Conservation (phyloP, 2,888 invertebrate species). For the Oscheius sp. region DNA sequence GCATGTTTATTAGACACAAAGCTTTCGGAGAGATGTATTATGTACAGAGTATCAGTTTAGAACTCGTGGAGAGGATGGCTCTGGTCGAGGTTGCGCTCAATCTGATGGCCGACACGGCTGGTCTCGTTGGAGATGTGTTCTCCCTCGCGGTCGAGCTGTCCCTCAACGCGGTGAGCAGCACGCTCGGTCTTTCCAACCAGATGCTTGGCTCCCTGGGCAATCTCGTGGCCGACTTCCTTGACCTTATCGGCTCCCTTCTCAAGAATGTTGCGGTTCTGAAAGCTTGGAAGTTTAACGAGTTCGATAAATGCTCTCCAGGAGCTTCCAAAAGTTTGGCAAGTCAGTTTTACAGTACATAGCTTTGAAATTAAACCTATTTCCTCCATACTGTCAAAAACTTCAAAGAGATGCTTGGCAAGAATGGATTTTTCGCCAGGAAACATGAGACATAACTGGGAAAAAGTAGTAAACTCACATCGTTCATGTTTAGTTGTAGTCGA, state of each 20-base stretch:
- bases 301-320: not conserved
- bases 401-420: not conserved
- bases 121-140: not conserved
- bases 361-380: not conserved
- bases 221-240: slow-evolving; percentile 13
- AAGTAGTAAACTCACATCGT: too few relatives aligned
- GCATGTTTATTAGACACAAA: too few relatives aligned
- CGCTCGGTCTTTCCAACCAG: not conserved
- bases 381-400: not conserved
- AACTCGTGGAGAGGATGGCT: too few relatives aligned
- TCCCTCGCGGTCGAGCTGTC: not conserved
- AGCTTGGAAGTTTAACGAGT: not conserved
- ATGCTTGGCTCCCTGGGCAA: slow-evolving; percentile 5
- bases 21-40: too few relatives aligned
- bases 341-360: not conserved
- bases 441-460: too few relatives aligned
- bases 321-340: not conserved
- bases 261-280: slow-evolving; percentile 8
- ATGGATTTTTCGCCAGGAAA: not conserved
- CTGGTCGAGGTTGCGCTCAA: slow-evolving; percentile 1
- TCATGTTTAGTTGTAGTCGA: too few relatives aligned
- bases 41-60: too few relatives aligned
- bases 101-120: slow-evolving; percentile 5
- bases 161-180: slow-evolving; percentile 7
- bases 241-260: slow-evolving; percentile 3